Evolutionary conservation across 2,888 invertebrate genomes (phyloP).

Genomic region (Acanthacorydalis orientalis): DNA sequence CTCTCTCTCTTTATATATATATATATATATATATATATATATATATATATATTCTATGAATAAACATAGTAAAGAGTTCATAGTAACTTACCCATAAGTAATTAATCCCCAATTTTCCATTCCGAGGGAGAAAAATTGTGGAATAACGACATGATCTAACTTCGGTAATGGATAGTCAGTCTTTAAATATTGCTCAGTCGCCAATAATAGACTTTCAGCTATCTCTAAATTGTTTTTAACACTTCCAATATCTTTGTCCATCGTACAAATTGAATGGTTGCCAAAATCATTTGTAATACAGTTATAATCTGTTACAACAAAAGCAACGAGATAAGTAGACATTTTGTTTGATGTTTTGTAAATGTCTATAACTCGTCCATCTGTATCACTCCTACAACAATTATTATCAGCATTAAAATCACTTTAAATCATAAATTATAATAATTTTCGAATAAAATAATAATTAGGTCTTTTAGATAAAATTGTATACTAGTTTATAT

Average conservation of each 20-base stretch:
- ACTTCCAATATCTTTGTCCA: conserved; percentile 13
- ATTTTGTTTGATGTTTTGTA: conserved; percentile 28
- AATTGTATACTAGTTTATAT: no score
- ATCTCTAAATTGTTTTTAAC: conserved; percentile 10
- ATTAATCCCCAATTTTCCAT: conserved; percentile 5
- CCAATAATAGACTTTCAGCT: conserved; percentile 7
- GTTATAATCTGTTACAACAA: conserved; percentile 46
- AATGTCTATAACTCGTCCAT: not conserved
- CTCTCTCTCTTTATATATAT: no score
- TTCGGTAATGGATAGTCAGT: conserved; percentile 28
- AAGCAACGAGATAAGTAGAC: conserved; percentile 55
- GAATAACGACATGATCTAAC: conserved; percentile 64
- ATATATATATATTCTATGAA: no score
- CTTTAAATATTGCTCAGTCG: conserved; percentile 11
- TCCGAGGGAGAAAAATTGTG: conserved; percentile 28
- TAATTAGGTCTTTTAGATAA: no score
- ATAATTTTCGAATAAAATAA: no score
- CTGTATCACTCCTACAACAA: no score
- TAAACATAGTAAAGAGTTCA: no score
- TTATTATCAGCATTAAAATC: no score
- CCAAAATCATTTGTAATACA: conserved; percentile 7
- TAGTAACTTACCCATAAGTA: not conserved
- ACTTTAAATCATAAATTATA: no score
- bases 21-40: no score
- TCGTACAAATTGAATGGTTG: conserved; percentile 3